A percentile compares a stretch with the other conserved stretches of the same genome.
Conservation (phyloP, 1,140 invertebrate genomes). For the Bactericera cockerelli region DNA sequence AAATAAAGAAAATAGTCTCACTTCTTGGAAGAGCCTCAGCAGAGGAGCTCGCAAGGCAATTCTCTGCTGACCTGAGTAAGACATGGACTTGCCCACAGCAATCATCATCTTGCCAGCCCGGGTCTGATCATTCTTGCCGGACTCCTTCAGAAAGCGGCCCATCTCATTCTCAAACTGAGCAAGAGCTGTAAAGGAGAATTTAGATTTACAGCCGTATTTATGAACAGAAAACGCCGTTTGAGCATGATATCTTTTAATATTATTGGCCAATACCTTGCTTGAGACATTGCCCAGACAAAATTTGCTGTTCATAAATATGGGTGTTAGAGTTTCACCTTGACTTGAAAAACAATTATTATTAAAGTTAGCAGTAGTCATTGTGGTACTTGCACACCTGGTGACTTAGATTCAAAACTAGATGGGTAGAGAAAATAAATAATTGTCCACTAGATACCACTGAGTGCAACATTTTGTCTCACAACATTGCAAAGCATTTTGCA, state of each 20-base stretch:
- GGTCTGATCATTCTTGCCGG: constrained; percentile 79
- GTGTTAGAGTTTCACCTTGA: no score
- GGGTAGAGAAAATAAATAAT: no score
- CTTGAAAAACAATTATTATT: constrained; percentile 9
- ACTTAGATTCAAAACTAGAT: no score
- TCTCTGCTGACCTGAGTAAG: constrained; percentile 89
- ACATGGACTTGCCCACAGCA: constrained; percentile 82
- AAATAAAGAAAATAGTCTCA: constrained; percentile 19
- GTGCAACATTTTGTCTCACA: no score
- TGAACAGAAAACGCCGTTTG: no score
- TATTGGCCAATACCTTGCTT: no score
- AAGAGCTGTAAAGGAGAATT: constrained; percentile 37
- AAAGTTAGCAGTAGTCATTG: neutral
- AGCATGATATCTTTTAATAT: no score
- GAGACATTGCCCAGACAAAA: no score
- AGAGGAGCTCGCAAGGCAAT: constrained; percentile 72
- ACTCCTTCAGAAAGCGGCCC: constrained; percentile 87
- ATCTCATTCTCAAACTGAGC: constrained; percentile 92
- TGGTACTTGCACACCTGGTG: neutral
- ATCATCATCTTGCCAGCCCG: constrained; percentile 84
- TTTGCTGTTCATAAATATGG: no score
- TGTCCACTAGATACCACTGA: no score
- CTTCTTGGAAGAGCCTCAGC: constrained; percentile 63
- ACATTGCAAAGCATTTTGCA: no score
- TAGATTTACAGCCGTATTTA: no score